Base-by-base conservation (phyloP, 2,113 vertebrate species). In the Ornithorhynchus anatinus region DNA sequence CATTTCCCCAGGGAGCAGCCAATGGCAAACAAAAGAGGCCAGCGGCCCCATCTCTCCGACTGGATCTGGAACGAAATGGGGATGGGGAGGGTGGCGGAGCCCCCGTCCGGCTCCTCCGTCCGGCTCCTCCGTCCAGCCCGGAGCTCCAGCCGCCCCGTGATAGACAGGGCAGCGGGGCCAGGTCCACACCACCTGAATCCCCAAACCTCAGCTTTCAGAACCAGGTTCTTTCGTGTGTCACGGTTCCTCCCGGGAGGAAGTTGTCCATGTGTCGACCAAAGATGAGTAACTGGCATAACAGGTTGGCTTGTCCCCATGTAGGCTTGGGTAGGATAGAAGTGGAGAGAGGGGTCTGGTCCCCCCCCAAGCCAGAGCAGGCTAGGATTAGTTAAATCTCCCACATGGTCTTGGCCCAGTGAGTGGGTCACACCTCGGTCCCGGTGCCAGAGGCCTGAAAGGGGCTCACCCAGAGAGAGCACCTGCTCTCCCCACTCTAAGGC, bases 1-100 rank as follows among this genome's bases (percentile, higher is more conserved):
- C 44, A 68, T 70, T 79, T 72, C 86, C 66, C 85, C 39, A 20
- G 84, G 88, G 86, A 87, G 84, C 76, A 80, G 83, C 75, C 72
- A 69, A 36, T 73, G 82, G 84, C 77, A 86, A 88, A 87, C 68
- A 81, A 70, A 87, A 60, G 39, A 72, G 82, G 50, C 62, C 38
- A 25, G 63, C 71, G 72, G 53, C 65, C 52, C 77, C 77, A 74
- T 45, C 81, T 73, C 74, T 69, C 78, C n/a, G n/a, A 43, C 37
- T 7, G 65, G 14, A 35, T 69, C 73, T n/a, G 39, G 6, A 35
- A 69, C 14, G 51, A 29, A 38, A 39, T 40, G 17, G 17, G 75
- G 53, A 16, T 71, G 42, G 53, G 29, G 14, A 62, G 51, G 38
- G 5, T 64, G 12, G 37, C 48, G n/a, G n/a, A 79, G 38, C 22